Percentiles rank a stretch among this genome's conserved stretches.
phyloP scores from a whole-genome alignment of 2,888 invertebrate species.

The Holacanthella duospinosa region DNA sequence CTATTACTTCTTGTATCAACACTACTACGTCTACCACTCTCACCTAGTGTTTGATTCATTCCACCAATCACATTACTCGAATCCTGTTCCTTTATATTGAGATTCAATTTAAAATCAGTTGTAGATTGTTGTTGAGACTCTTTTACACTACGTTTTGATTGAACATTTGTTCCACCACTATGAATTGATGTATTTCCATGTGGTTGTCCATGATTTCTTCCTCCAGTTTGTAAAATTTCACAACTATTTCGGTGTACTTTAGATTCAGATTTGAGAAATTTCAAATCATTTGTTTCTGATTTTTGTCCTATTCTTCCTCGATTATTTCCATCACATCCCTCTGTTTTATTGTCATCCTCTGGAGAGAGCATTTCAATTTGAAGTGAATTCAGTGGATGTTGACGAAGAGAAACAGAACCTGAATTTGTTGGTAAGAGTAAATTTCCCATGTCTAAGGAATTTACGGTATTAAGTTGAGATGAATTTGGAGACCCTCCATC shows the following conservation, averaged over 20 bases:
- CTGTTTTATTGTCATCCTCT: constrained; percentile 14
- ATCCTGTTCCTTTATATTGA: background rate
- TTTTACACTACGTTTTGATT: background rate
- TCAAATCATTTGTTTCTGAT: background rate
- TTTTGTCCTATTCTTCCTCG: background rate
- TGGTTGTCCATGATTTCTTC: background rate
- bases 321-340: background rate
- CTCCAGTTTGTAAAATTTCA: background rate
- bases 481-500: background rate
- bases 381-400: constrained; percentile 22
- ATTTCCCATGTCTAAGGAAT: background rate
- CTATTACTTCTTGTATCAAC: background rate
- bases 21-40: background rate
- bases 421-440: background rate
- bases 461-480: background rate
- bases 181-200: background rate
- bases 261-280: background rate
- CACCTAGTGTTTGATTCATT: background rate
- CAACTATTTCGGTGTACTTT: background rate
- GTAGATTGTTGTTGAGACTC: background rate
- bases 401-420: background rate
- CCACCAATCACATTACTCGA: background rate
- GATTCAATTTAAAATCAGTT: no score
- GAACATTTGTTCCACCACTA: background rate
- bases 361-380: constrained; percentile 24